Evolutionary conservation across 2,797 vertebrate species (phyloP).

Genomic region (Telmatherina bonti): DNA sequence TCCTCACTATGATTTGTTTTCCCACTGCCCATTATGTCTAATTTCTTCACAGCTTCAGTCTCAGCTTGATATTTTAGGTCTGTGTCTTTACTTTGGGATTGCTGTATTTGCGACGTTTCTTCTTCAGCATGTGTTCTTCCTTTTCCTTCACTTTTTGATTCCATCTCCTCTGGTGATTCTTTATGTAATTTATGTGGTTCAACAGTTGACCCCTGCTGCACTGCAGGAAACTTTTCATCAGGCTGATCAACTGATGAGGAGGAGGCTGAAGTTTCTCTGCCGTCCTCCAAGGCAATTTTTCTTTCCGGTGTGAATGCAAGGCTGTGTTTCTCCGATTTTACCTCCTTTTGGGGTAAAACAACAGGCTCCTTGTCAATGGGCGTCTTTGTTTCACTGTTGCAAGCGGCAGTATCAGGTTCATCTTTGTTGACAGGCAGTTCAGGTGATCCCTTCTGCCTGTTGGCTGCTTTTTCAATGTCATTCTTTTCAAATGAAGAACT

Average conservation of each 20-base stretch:
- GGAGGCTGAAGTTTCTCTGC: slow-evolving; percentile 13
- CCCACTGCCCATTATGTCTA: slow-evolving; percentile 4
- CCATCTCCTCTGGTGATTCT: slow-evolving; percentile 8
- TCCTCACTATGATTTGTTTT: slow-evolving; percentile 29
- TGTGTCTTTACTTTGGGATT: slow-evolving; percentile 21
- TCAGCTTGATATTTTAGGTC: slow-evolving; percentile 14
- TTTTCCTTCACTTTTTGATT: slow-evolving; percentile 38
- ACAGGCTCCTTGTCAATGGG: slow-evolving; percentile 42
- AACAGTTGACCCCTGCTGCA: slow-evolving; percentile 15
- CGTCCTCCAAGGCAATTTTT: slow-evolving; percentile 33
- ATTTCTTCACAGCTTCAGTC: slow-evolving; percentile 14
- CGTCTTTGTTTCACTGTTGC: slow-evolving; percentile 58
- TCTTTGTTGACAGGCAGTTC: slow-evolving; percentile 51
- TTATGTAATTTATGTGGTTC: slow-evolving; percentile 26
- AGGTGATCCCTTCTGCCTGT: slow-evolving; percentile 29
- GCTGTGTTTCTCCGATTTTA: slow-evolving; percentile 24
- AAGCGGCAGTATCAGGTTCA: slow-evolving; percentile 58
- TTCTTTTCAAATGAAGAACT: slow-evolving; percentile 29
- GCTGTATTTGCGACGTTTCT: slow-evolving; percentile 14
- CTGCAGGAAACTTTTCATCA: slow-evolving; percentile 27
- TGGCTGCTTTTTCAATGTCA: slow-evolving; percentile 23
- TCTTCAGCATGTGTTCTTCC: slow-evolving; percentile 8
- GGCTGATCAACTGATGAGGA: slow-evolving; percentile 2
- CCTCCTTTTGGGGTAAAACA: slow-evolving; percentile 60
- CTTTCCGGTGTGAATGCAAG: slow-evolving; percentile 35